These are phyloP conservation scores for Sebastes jordani DNA, from an alignment of 2,797 vertebrate species.

Conservation along the genomic window DNA sequence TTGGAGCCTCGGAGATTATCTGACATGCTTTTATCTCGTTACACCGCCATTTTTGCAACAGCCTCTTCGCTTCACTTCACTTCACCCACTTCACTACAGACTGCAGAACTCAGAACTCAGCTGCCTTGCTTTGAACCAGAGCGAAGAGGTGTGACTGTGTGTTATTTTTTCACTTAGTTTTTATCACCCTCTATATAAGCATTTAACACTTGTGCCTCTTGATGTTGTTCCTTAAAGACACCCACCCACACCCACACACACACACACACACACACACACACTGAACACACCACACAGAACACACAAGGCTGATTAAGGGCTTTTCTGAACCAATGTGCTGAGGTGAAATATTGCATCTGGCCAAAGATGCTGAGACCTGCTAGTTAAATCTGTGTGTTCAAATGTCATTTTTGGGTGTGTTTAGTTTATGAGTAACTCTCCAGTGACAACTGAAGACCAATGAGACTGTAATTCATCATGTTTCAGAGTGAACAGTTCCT, in stretches of 20 bases:
- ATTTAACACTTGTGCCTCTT: neutral
- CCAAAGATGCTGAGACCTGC: slow-evolving; percentile 26
- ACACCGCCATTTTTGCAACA: neutral
- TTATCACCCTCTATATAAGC: neutral
- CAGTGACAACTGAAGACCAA: neutral
- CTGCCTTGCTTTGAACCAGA: neutral
- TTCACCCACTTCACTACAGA: neutral
- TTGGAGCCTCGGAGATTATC: neutral
- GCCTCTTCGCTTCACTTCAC: neutral
- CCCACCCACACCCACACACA: neutral
- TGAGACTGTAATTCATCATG: neutral
- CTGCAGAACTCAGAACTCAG: neutral
- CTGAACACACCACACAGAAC: neutral
- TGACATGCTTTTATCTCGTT: neutral
- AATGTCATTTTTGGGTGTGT: neutral
- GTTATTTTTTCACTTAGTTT: neutral
- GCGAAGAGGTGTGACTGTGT: neutral
- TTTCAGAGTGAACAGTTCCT: slow-evolving; percentile 50
- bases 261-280: no score
- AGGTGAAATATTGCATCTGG: neutral
- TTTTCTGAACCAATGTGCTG: slow-evolving; percentile 6
- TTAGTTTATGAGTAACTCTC: neutral
- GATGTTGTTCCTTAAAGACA: neutral
- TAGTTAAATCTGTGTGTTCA: neutral
- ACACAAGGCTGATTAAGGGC: neutral